Evolutionary conservation across 2,113 vertebrate species (phyloP), one percentile per base, ranked within the genome.

Genomic region (Urocitellus parryii): DNA sequence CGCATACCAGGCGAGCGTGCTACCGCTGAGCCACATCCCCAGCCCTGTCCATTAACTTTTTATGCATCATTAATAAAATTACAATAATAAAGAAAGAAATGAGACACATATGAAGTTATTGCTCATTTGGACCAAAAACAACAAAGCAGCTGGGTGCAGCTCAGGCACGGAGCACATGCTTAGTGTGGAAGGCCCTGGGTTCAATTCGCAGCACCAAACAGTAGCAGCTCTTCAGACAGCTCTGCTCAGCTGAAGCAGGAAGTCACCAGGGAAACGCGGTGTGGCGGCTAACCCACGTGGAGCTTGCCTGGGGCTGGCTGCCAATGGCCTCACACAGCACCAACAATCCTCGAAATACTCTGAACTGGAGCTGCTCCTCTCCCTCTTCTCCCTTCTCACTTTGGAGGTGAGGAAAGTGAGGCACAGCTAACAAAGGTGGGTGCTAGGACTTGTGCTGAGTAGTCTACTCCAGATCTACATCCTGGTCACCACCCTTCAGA

Each of bases 51-150:
- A 10, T 51, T 93, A 96, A 88, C n/a, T 29, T 63, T 93, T 95
- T 97, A 61, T 96, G 83, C 56, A 56, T 96, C 97, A 82, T 92
- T 97, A 97, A 98, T 97, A 97, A 97, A 98, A 95, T 93, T 96
- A 72, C 3, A 80, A 89, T 61, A 18, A 56, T 3, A 53, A 53
- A 53, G 14, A 53, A 48, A 48, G 51, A 53, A 53, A 53, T 48
- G 51, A 53, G 51, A 53, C 12, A 14, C 13, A 53, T 53, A 16
- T 16, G 51, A 14, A 53, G 73, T 24, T 9, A 53, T 39, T 42
- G 39, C 39, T 34, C 1, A 63, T 32, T 24, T 24, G 72, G 17
- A 45, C 20, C 11, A 72, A 70, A 37, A 53, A 25, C 37, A 67
- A 48, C 5, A 37, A 48, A 24, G 14, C 17, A 37, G 53, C 10